A percentile compares a stretch with the other conserved stretches of the same genome.
Conservation (phyloP, 2,888 invertebrate genomes). For the Drosophila buzzatii region DNA sequence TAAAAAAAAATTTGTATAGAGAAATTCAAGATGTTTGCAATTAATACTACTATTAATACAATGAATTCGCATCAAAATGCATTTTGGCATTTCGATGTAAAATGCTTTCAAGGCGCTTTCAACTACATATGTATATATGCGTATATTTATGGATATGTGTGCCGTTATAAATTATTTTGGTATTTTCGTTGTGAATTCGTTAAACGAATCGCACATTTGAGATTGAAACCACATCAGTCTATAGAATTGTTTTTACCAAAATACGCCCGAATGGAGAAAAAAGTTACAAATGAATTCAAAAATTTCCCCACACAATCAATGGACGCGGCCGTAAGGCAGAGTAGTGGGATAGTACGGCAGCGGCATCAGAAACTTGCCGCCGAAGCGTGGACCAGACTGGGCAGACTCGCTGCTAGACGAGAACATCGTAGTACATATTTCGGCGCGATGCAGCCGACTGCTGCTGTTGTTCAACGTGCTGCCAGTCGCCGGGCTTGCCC, state of each 20-base stretch:
- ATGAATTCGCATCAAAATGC: slow-evolving; percentile 56
- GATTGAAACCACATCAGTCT: slow-evolving; percentile 68
- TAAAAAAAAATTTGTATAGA: slow-evolving; percentile 9
- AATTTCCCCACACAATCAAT: slow-evolving; percentile 59
- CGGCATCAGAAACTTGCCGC: slow-evolving; percentile 83
- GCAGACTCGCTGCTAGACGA: slow-evolving; percentile 85
- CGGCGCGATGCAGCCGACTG: slow-evolving; percentile 74
- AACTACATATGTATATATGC: slow-evolving; percentile 25
- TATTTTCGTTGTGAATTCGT: slow-evolving; percentile 54
- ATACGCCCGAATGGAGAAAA: slow-evolving; percentile 27
- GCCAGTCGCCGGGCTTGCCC: slow-evolving; percentile 41
- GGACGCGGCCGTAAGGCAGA: slow-evolving; percentile 84
- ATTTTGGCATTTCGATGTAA: slow-evolving; percentile 39
- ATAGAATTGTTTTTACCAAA: slow-evolving; percentile 48
- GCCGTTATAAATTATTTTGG: slow-evolving; percentile 52
- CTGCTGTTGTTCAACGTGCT: slow-evolving; percentile 74
- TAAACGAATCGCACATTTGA: slow-evolving; percentile 55
- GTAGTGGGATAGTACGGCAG: slow-evolving; percentile 84
- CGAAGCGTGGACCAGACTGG: slow-evolving; percentile 83
- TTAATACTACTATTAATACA: slow-evolving; percentile 23
- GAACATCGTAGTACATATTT: slow-evolving; percentile 84
- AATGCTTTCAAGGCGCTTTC: slow-evolving; percentile 61
- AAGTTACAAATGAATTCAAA: slow-evolving; percentile 11
- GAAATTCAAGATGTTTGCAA: slow-evolving; percentile 22
- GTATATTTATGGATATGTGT: slow-evolving; percentile 15